A percentile compares a stretch with the other conserved stretches of the same genome.
These are phyloP conservation scores for Meliscaeva auricollis DNA, from an alignment of 2,888 invertebrate genomes.

Conservation along the genomic window DNA sequence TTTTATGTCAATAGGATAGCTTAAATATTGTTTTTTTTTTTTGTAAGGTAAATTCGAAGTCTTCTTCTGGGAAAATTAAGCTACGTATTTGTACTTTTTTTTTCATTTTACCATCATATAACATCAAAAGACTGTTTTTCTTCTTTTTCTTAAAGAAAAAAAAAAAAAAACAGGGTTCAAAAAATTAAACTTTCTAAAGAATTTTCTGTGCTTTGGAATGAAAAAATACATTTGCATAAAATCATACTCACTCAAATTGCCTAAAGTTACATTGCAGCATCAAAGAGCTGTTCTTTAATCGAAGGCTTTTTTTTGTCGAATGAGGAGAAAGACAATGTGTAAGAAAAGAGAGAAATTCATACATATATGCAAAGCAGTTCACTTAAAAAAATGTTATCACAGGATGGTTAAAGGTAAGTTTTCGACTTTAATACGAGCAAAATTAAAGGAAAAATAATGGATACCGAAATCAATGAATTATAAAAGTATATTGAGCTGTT, in stretches of 20 bases:
- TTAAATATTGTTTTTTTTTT: not conserved
- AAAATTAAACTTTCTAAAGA: slow-evolving; percentile 66
- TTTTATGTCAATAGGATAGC: not conserved
- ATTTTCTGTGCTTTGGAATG: slow-evolving; percentile 30
- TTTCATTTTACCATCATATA: slow-evolving; percentile 16
- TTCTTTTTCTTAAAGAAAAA: not conserved
- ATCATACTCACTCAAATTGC: slow-evolving; percentile 67
- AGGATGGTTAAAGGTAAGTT: slow-evolving; percentile 33
- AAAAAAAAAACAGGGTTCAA: slow-evolving; percentile 45
- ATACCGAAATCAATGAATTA: slow-evolving; percentile 30
- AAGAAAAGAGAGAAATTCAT: slow-evolving; percentile 31
- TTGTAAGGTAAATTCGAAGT: no score
- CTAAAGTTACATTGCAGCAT: slow-evolving; percentile 65
- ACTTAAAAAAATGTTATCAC: not conserved
- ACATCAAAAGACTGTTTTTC: slow-evolving; percentile 61
- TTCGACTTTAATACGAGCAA: slow-evolving; percentile 58
- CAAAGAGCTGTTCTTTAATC: slow-evolving; percentile 45
- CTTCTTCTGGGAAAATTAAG: not conserved
- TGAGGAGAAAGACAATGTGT: not conserved
- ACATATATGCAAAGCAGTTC: slow-evolving; percentile 57
- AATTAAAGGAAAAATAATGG: slow-evolving; percentile 2
- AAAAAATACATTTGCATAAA: slow-evolving; percentile 70
- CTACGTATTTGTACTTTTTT: slow-evolving; percentile 5
- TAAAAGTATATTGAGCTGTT: no score
- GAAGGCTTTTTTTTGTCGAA: not conserved